A percentile compares a stretch with the other conserved stretches of the same genome.
phyloP scores from a whole-genome alignment of 2,797 vertebrate genomes.

The Geotria australis region DNA sequence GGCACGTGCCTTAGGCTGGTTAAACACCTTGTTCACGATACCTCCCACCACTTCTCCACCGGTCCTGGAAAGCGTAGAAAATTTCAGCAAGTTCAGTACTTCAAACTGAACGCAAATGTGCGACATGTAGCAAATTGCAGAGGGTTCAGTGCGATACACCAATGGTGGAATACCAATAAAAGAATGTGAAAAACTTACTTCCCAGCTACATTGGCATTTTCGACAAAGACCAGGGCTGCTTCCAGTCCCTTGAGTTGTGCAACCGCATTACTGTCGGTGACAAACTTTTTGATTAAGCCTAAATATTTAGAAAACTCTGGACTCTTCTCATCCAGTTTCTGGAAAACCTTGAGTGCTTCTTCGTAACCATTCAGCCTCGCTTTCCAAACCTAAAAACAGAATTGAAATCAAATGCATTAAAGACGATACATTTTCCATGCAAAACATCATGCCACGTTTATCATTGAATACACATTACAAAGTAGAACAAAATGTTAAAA shows the following conservation, averaged over 20 bases:
- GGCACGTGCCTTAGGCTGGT: constrained; percentile 85
- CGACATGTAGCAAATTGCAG: not conserved
- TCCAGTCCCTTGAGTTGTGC: constrained; percentile 88
- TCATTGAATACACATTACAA: no score
- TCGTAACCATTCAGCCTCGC: constrained; percentile 78
- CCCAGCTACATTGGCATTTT: constrained; percentile 60
- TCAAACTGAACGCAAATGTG: not conserved
- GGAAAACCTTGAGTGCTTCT: constrained; percentile 71
- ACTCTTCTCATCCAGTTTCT: constrained; percentile 75
- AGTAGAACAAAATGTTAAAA: no score
- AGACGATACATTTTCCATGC: no score
- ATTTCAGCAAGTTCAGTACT: not conserved
- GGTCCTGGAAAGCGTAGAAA: constrained; percentile 23
- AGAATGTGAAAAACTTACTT: constrained; percentile 26
- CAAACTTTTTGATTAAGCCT: constrained; percentile 75
- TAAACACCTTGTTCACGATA: constrained; percentile 90
- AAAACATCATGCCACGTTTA: no score
- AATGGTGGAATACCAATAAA: not conserved
- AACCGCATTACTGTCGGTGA: constrained; percentile 78
- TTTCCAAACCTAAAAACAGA: constrained; percentile 43
- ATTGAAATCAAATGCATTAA: no score
- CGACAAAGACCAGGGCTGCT: constrained; percentile 44
- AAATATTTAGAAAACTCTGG: constrained; percentile 86
- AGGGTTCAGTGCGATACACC: not conserved
- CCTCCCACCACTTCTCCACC: constrained; percentile 72